Base-by-base conservation (phyloP, 2,888 invertebrate genomes). In the Tanypteryx hageni region DNA sequence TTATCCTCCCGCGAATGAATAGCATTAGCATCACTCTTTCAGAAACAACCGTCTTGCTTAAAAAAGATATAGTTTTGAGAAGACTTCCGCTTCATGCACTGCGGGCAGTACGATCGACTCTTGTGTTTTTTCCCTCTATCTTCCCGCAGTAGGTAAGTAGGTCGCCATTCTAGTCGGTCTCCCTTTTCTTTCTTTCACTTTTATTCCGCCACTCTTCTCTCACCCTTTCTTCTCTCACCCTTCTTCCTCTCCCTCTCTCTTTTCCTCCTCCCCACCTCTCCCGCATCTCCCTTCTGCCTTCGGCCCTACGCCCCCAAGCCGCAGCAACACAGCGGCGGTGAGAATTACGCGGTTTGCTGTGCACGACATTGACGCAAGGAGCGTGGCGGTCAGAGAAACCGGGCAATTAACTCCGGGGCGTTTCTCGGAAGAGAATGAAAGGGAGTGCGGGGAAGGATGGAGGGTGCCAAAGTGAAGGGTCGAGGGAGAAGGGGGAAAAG, bases 321-420 rank as follows among this genome's bases (percentile, higher is more conserved):
- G 85, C 58, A 85, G 57, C 82, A 22, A 9, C 10, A 1, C 27
- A 7, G 86, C 58, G 86, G 22, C 22, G n/a, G 58, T 61, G 61
- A 61, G 86, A 86, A 86, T 86, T 31, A 86, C 14, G 89, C 89
- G 89, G 64, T 89, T 89, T 56, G 27, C 89, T 64, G 31, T 58
- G 44, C n/a, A 61, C 89, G 64, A 89, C 64, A 56, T 61, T 89
- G 89, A 68, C 89, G 89, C 64, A 68, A 44, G 44, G 31, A 68
- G 89, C 64, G 68, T 56, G 68, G 89, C 56, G 89, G 89, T 64
- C 44, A 44, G 89, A 61, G 64, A 31, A 89, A 64, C 89, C 64
- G 89, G 89, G 44, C 89, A 89, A 89, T 89, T 89, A 89, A 89
- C 89, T 89, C 64, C 9, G 56, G n/a, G 64, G 83, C 56, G 64